These are phyloP conservation scores for Nephrotoma guestfalica DNA, from an alignment of 2,888 invertebrate genomes.

Conservation along the genomic window DNA sequence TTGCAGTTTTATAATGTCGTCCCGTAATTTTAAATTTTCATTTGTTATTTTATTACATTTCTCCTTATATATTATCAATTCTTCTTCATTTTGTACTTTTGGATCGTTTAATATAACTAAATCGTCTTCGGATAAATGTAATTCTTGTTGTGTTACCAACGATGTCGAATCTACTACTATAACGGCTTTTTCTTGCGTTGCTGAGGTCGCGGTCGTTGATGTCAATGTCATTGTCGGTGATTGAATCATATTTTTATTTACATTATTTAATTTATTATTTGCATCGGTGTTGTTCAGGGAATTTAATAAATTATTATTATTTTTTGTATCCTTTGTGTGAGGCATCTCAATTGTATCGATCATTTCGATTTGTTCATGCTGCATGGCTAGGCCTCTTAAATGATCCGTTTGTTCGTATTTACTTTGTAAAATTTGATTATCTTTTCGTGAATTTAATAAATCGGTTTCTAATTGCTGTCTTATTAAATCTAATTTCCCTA, in stretches of 20 bases:
- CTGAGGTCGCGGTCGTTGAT: background rate
- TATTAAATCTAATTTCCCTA: background rate
- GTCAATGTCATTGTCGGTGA: background rate
- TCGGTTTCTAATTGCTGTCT: background rate
- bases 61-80: constrained; percentile 29
- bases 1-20: constrained; percentile 22
- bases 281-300: background rate
- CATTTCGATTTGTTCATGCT: background rate
- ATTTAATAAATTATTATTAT: background rate
- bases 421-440: background rate
- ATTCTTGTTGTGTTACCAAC: background rate
- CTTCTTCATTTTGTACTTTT: constrained; percentile 26
- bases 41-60: constrained; percentile 24
- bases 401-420: background rate
- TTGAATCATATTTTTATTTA: background rate
- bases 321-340: background rate
- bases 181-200: background rate
- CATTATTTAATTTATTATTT: background rate
- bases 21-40: constrained; percentile 24
- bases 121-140: constrained; percentile 16
- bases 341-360: background rate
- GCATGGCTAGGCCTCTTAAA: background rate
- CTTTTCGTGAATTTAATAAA: background rate
- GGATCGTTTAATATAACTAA: constrained; percentile 21
- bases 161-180: background rate